Base-by-base conservation (phyloP, 2,888 invertebrate genomes). In the Melinaea menophilus region DNA sequence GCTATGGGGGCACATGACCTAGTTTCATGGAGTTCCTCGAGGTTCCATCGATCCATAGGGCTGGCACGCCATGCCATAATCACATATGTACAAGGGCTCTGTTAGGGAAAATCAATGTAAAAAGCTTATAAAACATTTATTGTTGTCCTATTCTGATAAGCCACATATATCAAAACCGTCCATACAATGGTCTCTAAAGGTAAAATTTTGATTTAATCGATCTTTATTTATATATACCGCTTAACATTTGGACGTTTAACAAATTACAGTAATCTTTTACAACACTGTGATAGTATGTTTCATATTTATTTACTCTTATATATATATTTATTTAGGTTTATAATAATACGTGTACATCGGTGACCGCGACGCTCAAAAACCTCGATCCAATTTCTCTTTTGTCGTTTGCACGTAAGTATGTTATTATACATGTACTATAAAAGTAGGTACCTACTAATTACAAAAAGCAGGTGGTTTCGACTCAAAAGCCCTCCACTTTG, bases 11-110 rank as follows among this genome's bases (percentile, higher is more conserved):
- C 80, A 75, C 77, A 76, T 90, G 89, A 89, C 89, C 89, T 81
- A 89, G 78, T 88, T 89, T 84, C 76, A 69, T 84, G 82, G 86
- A 84, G 78, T 79, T 80, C 72, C 78, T 76, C 75, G 77, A 70
- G 77, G 77, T 76, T 77, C 82, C 86, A 89, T 88, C 89, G 89
- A 89, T 88, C 88, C 82, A 81, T 75, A 77, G 80, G 79, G 67
- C 59, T 55, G 56, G 63, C 68, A 62, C 65, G 67, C 63, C 63
- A 66, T 65, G 46, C 51, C 57, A 37, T 58, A 47, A 46, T 51
- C 62, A 63, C 58, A 56, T 69, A 60, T 58, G 54, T 68, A 62
- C 57, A 63, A 51, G 63, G 60, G 60, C 64, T 63, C 64, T 61
- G 59, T 65, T 66, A 62, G 59, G 61, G 62, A 56, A 64, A 61